Conservation (phyloP, 2,797 vertebrate genomes). For the Menidia menidia region DNA sequence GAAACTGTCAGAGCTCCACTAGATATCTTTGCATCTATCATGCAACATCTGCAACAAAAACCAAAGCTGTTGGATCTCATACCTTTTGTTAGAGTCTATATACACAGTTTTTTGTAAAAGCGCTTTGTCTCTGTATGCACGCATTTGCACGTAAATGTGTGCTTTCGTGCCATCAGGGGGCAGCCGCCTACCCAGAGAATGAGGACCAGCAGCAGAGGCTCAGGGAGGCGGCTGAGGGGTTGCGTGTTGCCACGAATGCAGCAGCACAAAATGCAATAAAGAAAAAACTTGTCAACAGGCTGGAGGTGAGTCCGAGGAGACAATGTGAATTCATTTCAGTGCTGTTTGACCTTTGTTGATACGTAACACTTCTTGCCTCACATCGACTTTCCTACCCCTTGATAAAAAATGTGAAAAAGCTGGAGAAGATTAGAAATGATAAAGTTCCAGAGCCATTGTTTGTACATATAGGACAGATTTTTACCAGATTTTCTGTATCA, state of each 20-base stretch:
- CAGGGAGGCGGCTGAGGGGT: slow-evolving; percentile 94
- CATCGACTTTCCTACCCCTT: neutral
- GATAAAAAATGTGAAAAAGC: neutral
- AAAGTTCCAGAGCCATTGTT: neutral
- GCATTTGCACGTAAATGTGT: slow-evolving; percentile 27
- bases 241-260: slow-evolving; percentile 96
- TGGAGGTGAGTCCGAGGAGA: slow-evolving; percentile 86
- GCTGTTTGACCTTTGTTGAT: slow-evolving; percentile 19
- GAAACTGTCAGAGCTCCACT: slow-evolving; percentile 68
- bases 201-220: slow-evolving; percentile 98
- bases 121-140: slow-evolving; percentile 6
- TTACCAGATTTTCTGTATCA: slow-evolving; percentile 29
- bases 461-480: slow-evolving; percentile 22
- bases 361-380: slow-evolving; percentile 1
- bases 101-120: slow-evolving; percentile 4
- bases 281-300: slow-evolving; percentile 96
- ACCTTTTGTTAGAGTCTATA: slow-evolving; percentile 20
- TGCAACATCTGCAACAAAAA: slow-evolving; percentile 13
- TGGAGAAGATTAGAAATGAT: slow-evolving; percentile 8
- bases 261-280: slow-evolving; percentile 99
- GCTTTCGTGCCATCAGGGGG: slow-evolving; percentile 84
- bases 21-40: slow-evolving; percentile 64
- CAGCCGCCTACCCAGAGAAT: slow-evolving; percentile 97
- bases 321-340: slow-evolving; percentile 8
- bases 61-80: slow-evolving; percentile 27